Evolutionary conservation across 2,888 invertebrate species (phyloP).

Genomic region (Galerucella pusilla): DNA sequence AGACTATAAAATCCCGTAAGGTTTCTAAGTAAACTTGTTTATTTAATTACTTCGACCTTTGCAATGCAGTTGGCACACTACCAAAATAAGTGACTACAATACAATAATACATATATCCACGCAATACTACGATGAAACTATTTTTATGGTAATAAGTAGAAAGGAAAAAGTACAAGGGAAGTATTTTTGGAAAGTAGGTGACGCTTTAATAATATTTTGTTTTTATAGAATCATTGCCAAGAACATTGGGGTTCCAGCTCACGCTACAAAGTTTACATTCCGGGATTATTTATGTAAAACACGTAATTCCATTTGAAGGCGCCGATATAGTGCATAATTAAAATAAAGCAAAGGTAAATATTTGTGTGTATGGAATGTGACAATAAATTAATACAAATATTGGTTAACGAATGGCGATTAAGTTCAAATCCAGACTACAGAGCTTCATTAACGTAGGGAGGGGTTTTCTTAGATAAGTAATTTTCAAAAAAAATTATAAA

Average conservation of each 20-base stretch:
- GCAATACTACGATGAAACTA: constrained; percentile 6
- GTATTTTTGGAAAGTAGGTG: constrained; percentile 23
- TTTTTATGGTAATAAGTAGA: constrained; percentile 3
- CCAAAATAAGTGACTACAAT: neutral
- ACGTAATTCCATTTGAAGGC: neutral
- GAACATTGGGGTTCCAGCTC: neutral
- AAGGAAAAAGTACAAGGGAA: constrained; percentile 14
- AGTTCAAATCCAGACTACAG: too few relatives aligned
- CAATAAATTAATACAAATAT: too few relatives aligned
- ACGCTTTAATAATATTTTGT: constrained; percentile 6
- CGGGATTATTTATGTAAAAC: neutral
- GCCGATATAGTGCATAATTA: neutral
- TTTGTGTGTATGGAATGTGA: too few relatives aligned
- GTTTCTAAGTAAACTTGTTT: neutral
- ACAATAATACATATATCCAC: neutral
- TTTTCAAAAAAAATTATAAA: too few relatives aligned
- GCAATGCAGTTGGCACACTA: constrained; percentile 1
- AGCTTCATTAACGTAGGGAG: too few relatives aligned
- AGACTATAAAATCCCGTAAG: too few relatives aligned
- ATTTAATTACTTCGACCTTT: neutral
- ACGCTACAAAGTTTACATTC: constrained; percentile 5
- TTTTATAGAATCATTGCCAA: constrained; percentile 13
- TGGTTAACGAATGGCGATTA: too few relatives aligned
- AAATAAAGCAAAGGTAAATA: too few relatives aligned
- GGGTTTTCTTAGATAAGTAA: too few relatives aligned